Evolutionary conservation across 2,888 invertebrate genomes (phyloP).

Genomic region (Nomada fucata): DNA sequence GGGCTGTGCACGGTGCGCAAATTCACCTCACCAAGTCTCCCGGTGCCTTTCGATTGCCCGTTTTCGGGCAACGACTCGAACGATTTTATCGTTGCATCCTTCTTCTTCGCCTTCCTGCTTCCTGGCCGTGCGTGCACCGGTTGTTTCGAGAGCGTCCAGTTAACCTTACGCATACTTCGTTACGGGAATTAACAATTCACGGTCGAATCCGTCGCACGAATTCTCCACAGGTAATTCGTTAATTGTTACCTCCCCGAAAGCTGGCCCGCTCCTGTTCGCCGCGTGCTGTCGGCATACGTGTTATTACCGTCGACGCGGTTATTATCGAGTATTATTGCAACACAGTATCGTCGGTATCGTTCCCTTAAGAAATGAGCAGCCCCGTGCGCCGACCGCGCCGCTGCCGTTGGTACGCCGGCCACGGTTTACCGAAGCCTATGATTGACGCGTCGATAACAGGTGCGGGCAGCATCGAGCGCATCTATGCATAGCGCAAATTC

Average conservation of each 20-base stretch:
- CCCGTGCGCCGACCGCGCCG: no score
- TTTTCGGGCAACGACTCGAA: slow-evolving; percentile 76
- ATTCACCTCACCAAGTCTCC: slow-evolving; percentile 56
- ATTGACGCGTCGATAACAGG: not conserved
- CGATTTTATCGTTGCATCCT: slow-evolving; percentile 76
- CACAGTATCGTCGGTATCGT: not conserved
- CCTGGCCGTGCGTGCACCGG: slow-evolving; percentile 65
- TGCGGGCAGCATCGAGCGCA: not conserved
- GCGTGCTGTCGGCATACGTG: not conserved
- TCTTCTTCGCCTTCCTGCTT: slow-evolving; percentile 71
- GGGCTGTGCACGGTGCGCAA: slow-evolving; percentile 26
- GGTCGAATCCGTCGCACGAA: slow-evolving; percentile 43
- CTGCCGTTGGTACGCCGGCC: no score
- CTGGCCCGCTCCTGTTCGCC: not conserved
- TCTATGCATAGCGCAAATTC: no score
- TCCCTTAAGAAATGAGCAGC: no score
- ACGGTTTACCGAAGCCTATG: no score
- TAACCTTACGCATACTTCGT: slow-evolving; percentile 56
- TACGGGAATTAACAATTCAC: slow-evolving; percentile 66
- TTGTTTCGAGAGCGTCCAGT: slow-evolving; percentile 59
- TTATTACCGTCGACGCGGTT: not conserved
- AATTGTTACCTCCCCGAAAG: slow-evolving; percentile 15
- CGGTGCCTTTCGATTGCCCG: slow-evolving; percentile 61
- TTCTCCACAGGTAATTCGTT: slow-evolving; percentile 17
- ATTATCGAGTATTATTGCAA: not conserved